A percentile compares a stretch with the other conserved stretches of the same genome.
phyloP scores from a whole-genome alignment of 2,797 vertebrate genomes.

The Pseudopleuronectes americanus region DNA sequence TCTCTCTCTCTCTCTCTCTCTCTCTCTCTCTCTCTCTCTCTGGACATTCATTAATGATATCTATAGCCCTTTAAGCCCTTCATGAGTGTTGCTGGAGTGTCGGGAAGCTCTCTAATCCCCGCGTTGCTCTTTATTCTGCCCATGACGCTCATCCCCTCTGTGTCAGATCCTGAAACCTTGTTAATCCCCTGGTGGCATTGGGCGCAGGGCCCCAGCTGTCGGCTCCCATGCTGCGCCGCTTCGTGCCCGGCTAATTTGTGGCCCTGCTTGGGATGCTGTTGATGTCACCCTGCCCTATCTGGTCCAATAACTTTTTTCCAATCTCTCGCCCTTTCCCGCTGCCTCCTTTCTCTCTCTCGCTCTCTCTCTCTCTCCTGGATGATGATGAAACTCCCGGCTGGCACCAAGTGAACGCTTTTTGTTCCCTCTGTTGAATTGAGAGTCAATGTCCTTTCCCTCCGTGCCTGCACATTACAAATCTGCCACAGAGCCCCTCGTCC shows the following conservation, averaged over 20 bases:
- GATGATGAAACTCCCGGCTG: slow-evolving; percentile 69
- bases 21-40: slow-evolving; percentile 10
- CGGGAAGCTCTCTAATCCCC: slow-evolving; percentile 75
- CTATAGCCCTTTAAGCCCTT: slow-evolving; percentile 72
- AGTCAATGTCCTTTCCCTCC: slow-evolving; percentile 55
- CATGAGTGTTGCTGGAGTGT: slow-evolving; percentile 78
- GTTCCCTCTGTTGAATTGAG: slow-evolving; percentile 63
- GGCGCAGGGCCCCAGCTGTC: slow-evolving; percentile 71
- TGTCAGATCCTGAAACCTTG: slow-evolving; percentile 74
- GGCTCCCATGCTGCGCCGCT: slow-evolving; percentile 67
- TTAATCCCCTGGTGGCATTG: slow-evolving; percentile 78
- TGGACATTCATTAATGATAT: slow-evolving; percentile 77
- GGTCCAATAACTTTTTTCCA: slow-evolving; percentile 63
- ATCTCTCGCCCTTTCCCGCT: slow-evolving; percentile 44
- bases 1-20: background rate
- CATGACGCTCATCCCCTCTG: slow-evolving; percentile 75
- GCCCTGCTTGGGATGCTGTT: slow-evolving; percentile 76
- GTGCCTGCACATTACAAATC: slow-evolving; percentile 56
- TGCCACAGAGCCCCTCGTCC: slow-evolving; percentile 47
- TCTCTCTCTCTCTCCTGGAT: slow-evolving; percentile 38
- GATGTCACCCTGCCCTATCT: slow-evolving; percentile 65
- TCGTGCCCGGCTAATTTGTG: slow-evolving; percentile 73
- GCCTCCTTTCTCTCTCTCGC: slow-evolving; percentile 35
- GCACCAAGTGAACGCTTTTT: slow-evolving; percentile 60
- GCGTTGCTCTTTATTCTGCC: slow-evolving; percentile 76